These are phyloP conservation scores for Drosophila diplacantha DNA, from an alignment of 2,888 invertebrate species.

Conservation along the genomic window DNA sequence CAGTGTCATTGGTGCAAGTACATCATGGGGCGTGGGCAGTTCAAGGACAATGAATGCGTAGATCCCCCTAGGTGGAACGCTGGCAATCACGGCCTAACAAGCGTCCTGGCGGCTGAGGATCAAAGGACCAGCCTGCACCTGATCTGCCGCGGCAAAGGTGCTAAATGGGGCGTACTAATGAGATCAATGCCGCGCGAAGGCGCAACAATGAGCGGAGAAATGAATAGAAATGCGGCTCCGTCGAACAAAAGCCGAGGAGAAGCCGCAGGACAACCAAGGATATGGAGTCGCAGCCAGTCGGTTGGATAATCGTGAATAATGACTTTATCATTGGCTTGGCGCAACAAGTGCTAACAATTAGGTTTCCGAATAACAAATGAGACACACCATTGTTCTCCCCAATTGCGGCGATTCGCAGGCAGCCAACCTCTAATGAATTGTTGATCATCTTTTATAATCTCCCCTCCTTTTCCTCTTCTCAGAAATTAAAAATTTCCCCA, in stretches of 20 bases:
- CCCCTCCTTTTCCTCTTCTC: neutral
- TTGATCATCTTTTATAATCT: neutral
- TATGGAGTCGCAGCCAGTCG: slow-evolving; percentile 16
- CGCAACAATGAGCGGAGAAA: slow-evolving; percentile 36
- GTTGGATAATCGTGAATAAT: slow-evolving; percentile 53
- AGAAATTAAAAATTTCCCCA: neutral
- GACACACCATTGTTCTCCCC: slow-evolving; percentile 5
- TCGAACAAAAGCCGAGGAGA: slow-evolving; percentile 20
- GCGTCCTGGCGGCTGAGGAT: slow-evolving; percentile 30
- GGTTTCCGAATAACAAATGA: slow-evolving; percentile 6
- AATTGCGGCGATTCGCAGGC: neutral
- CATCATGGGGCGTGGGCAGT: slow-evolving; percentile 39
- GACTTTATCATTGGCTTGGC: slow-evolving; percentile 39
- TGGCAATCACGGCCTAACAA: slow-evolving; percentile 32
- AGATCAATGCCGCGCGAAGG: slow-evolving; percentile 60
- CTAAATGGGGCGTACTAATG: slow-evolving; percentile 77
- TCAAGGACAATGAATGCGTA: slow-evolving; percentile 27
- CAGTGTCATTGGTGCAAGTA: slow-evolving; percentile 44
- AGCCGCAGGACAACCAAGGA: slow-evolving; percentile 24
- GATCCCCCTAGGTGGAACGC: neutral
- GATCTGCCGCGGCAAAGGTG: slow-evolving; percentile 62
- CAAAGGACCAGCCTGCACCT: slow-evolving; percentile 41
- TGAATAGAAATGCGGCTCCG: slow-evolving; percentile 22
- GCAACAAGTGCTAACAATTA: slow-evolving; percentile 21
- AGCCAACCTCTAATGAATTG: neutral